A percentile compares a stretch with the other conserved stretches of the same genome.
Conservation (phyloP, 1,140 invertebrate genomes). For the Eupeodes corollae region DNA sequence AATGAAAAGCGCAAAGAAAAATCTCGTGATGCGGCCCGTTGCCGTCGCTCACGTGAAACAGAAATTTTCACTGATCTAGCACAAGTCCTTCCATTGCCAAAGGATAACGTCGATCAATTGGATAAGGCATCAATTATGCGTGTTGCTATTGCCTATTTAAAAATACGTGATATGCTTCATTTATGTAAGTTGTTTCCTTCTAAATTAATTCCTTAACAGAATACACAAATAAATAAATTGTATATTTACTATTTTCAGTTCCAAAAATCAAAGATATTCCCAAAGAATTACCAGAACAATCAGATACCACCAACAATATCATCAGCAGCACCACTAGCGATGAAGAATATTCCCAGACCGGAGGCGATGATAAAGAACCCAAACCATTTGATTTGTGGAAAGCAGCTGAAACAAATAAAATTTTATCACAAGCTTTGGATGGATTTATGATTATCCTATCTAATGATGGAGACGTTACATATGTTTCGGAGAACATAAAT, state of each 20-base stretch:
- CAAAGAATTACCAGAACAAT: neutral
- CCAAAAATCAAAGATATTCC: conserved; percentile 21
- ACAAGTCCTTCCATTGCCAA: conserved; percentile 63
- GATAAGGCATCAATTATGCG: conserved; percentile 95
- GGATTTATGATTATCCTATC: conserved; percentile 79
- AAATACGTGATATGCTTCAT: conserved; percentile 69
- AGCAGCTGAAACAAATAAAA: conserved; percentile 16
- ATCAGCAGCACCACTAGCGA: neutral
- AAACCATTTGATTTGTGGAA: conserved; percentile 28
- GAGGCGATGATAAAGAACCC: conserved; percentile 4
- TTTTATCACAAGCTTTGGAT: conserved; percentile 56
- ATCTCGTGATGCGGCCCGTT: conserved; percentile 86
- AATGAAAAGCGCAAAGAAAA: conserved; percentile 96
- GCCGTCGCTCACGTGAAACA: conserved; percentile 82
- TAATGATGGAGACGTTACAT: conserved; percentile 80
- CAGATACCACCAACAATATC: neutral
- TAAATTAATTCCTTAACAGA: neutral
- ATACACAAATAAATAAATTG: conserved; percentile 1
- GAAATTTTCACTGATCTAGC: conserved; percentile 87
- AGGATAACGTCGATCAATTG: conserved; percentile 66
- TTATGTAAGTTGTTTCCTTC: conserved; percentile 51
- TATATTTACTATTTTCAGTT: conserved; percentile 35
- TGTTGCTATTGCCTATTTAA: conserved; percentile 82
- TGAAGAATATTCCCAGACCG: neutral
- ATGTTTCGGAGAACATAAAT: conserved; percentile 80